Base-by-base conservation (phyloP, 2,888 invertebrate species). In the Drosophila phalerata region DNA sequence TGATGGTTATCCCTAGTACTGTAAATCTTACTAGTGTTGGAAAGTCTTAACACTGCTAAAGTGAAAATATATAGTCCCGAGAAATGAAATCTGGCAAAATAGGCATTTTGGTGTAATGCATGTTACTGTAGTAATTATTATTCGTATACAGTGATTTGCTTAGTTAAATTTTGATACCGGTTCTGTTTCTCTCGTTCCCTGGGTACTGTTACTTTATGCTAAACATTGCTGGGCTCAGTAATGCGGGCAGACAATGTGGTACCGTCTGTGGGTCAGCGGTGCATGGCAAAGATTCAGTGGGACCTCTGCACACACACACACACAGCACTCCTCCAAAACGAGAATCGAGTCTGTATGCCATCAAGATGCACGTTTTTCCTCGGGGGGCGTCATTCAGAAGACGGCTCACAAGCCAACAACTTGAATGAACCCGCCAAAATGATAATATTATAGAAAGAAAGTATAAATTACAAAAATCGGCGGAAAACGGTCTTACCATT, bases 291-390 rank as follows among this genome's bases (percentile, higher is more conserved):
- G 69, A 40, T 65, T 76, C 72, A 79, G 22, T 60, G 48, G 42
- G 47, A 51, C 38, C 47, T 64, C 51, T 45, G 40, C 43, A 38
- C 52, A 38, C 11, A n/a, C n/a, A n/a, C n/a, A n/a, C n/a, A 22
- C 52, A 45, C 67, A 45, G 47, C 70, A 42, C 51, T 34, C 42
- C 34, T 53, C 52, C 47, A 47, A 47, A 22, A 13, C 43, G 17
- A 22, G 32, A 19, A 22, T 32, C n/a, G 22, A 19, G 15, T 32
- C n/a, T 42, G 42, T 55, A 43, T 75, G 65, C 73, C 78, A 85
- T 87, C 85, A 57, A 40, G 84, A 85, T 88, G 74, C 87, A 88
- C 88, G 79, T 65, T 79, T 68, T 34, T 30, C n/a, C 51, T 42
- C 0, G 49, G 48, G 49, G 40, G 62, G 67, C 62, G 49, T 49